Conservation (phyloP, 1,140 invertebrate genomes). For the Sarcophaga peregrina region DNA sequence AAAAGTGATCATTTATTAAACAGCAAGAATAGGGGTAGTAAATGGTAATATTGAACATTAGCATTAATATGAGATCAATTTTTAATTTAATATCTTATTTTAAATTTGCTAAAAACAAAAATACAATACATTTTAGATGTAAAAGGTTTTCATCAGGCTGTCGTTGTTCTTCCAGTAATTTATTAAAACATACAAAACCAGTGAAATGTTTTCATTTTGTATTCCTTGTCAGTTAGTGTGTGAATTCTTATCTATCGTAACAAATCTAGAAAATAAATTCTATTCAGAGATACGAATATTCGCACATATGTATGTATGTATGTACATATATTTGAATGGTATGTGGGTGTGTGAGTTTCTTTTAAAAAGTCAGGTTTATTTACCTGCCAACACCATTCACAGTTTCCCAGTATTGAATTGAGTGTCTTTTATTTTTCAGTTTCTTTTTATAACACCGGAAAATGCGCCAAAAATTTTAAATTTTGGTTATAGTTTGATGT, state of each 20-base stretch:
- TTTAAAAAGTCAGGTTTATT: slow-evolving; percentile 22
- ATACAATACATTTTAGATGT: background rate
- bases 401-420: background rate
- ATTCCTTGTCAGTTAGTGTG: background rate
- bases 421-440: background rate
- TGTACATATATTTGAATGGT: background rate
- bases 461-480: slow-evolving; percentile 16
- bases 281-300: background rate
- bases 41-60: background rate
- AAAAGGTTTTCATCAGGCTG: background rate
- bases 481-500: background rate
- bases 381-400: background rate
- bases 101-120: background rate
- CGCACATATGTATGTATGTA: no score
- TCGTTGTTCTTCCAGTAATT: background rate
- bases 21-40: background rate
- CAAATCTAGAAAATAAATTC: background rate
- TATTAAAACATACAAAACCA: background rate
- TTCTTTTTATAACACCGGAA: background rate
- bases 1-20: no score
- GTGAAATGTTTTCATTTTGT: slow-evolving; percentile 3
- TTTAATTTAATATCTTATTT: background rate
- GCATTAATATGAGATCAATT: background rate
- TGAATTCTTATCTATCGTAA: background rate
- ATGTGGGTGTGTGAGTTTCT: background rate